Evolutionary conservation across 2,113 vertebrate species (phyloP).

Genomic region (Chaetodon trifascialis): DNA sequence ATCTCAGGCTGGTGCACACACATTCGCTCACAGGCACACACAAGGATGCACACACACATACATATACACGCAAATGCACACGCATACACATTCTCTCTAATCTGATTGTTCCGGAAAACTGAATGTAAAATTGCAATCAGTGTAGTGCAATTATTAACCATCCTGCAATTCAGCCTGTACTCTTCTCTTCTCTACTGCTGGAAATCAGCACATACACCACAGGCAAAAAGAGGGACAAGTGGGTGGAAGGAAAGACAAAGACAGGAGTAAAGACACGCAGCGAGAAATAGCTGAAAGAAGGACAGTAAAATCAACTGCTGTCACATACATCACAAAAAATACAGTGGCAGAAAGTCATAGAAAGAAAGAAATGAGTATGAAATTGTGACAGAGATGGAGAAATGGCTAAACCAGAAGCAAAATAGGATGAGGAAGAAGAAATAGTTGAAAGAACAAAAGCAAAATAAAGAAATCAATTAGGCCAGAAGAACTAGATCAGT

Average conservation of each 20-base stretch:
- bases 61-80: constrained; percentile 22
- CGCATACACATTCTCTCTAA: constrained; percentile 49
- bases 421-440: constrained; percentile 20
- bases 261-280: constrained; percentile 16
- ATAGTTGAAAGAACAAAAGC: constrained; percentile 46
- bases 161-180: constrained; percentile 66
- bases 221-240: constrained; percentile 42
- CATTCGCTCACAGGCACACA: constrained; percentile 25
- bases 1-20: constrained; percentile 53
- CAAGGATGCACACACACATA: constrained; percentile 22
- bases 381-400: constrained; percentile 5
- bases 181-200: constrained; percentile 47
- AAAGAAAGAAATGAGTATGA: background rate
- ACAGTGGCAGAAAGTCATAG: background rate
- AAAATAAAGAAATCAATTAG: constrained; percentile 60
- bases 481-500: constrained; percentile 19
- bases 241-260: constrained; percentile 46
- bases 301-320: constrained; percentile 29
- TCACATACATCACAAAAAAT: constrained; percentile 31
- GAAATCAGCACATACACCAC: constrained; percentile 57
- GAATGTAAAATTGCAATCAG: constrained; percentile 79
- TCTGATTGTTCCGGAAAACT: constrained; percentile 79
- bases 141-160: constrained; percentile 76
- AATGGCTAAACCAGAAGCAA: constrained; percentile 8
- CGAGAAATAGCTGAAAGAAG: constrained; percentile 15